Percentiles rank a stretch among this genome's conserved stretches.
Conservation (phyloP, 2,113 vertebrate species). For the Hipposideros armiger region DNA sequence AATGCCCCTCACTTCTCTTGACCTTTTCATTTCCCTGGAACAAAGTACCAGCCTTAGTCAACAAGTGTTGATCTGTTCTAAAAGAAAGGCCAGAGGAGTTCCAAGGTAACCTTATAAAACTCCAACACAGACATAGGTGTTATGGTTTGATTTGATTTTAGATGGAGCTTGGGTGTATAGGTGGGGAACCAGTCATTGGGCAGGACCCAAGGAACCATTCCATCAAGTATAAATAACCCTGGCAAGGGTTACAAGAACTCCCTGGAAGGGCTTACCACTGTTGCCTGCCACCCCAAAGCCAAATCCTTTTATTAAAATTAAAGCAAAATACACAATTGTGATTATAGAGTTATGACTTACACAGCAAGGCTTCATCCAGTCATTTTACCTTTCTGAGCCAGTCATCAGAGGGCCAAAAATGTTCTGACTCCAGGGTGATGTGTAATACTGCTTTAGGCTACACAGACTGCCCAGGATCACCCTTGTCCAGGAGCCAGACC, state of each 20-base stretch:
- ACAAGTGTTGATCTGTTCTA: conserved; percentile 52
- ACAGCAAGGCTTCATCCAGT: conserved; percentile 54
- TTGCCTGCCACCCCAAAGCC: conserved; percentile 39
- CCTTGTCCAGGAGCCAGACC: conserved; percentile 70
- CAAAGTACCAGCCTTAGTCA: conserved; percentile 5
- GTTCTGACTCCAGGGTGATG: conserved; percentile 37
- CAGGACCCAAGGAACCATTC: conserved; percentile 66
- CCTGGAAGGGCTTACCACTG: conserved; percentile 29
- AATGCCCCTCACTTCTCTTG: conserved; percentile 33
- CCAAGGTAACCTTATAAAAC: conserved; percentile 64
- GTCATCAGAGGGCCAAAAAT: conserved; percentile 60
- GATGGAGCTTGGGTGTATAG: conserved; percentile 14
- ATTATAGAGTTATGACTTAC: conserved; percentile 68
- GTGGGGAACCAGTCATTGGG: conserved; percentile 21
- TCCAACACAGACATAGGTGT: conserved; percentile 43
- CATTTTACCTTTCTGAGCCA: conserved; percentile 65
- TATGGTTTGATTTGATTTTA: conserved; percentile 66
- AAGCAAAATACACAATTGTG: conserved; percentile 56
- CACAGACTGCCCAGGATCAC: conserved; percentile 60
- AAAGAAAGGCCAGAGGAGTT: conserved; percentile 50
- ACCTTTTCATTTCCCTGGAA: conserved; percentile 39
- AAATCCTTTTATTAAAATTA: conserved; percentile 34
- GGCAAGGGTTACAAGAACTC: conserved; percentile 6
- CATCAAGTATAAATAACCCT: conserved; percentile 71
- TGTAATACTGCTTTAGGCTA: conserved; percentile 48